Evolutionary conservation across 2,888 invertebrate genomes (phyloP).

Genomic region (Agelastica alni): DNA sequence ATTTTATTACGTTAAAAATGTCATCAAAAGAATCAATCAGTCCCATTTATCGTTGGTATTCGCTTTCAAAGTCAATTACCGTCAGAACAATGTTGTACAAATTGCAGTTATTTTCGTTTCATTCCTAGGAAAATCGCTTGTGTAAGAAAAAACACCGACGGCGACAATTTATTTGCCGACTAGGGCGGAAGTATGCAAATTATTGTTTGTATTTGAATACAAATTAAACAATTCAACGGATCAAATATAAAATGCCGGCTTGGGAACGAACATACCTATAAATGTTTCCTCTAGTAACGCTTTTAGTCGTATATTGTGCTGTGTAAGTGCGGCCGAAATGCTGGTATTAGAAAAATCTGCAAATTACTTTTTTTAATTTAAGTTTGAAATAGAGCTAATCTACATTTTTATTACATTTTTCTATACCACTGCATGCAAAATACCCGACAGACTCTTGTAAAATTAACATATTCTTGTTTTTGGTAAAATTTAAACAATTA

Average conservation of each 20-base stretch:
- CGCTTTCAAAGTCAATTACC: not conserved
- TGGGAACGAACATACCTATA: not conserved
- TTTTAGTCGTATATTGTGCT: not conserved
- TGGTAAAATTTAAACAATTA: too few species aligned
- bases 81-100: not conserved
- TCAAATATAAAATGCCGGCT: slow-evolving; percentile 24
- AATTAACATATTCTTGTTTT: too few species aligned
- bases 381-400: not conserved
- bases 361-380: not conserved
- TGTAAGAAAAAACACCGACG: not conserved
- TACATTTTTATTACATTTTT: not conserved
- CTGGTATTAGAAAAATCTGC: not conserved
- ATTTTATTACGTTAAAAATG: too few species aligned
- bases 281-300: not conserved
- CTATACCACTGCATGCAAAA: too few species aligned
- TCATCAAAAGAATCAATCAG: not conserved
- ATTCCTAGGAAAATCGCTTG: not conserved
- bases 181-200: slow-evolving; percentile 31
- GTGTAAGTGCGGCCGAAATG: not conserved
- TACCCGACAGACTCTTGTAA: too few species aligned
- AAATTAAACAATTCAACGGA: slow-evolving; percentile 30
- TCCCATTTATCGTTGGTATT: not conserved
- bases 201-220: slow-evolving; percentile 28
- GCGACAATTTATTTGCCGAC: slow-evolving; percentile 11
- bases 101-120: not conserved